Evolutionary conservation across 2,797 vertebrate species (phyloP).

Genomic region (Sciurus carolinensis): DNA sequence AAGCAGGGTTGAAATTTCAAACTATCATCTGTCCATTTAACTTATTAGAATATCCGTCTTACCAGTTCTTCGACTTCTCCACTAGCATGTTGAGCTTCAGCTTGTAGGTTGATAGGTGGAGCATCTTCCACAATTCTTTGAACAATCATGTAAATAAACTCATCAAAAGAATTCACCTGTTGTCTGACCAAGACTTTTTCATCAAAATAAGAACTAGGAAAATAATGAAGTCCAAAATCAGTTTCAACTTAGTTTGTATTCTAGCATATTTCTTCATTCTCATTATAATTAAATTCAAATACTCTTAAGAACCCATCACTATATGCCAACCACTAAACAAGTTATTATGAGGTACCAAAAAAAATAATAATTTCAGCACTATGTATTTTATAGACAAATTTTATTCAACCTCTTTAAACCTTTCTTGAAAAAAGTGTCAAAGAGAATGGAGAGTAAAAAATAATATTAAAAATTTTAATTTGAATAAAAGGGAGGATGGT

Average conservation of each 20-base stretch:
- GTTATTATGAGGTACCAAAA: neutral
- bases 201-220: constrained; percentile 97
- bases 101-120: constrained; percentile 98
- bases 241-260: constrained; percentile 31
- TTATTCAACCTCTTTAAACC: constrained; percentile 46
- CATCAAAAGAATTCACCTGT: constrained; percentile 98
- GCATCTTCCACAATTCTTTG: constrained; percentile 99
- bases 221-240: constrained; percentile 57
- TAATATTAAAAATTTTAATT: neutral
- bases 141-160: constrained; percentile 99
- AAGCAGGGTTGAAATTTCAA: neutral
- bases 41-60: constrained; percentile 83
- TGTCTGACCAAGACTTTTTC: constrained; percentile 99
- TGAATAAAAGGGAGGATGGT: neutral
- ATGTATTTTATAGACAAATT: neutral
- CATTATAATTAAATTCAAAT: constrained; percentile 44
- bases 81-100: constrained; percentile 98
- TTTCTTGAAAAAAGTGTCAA: neutral
- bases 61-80: constrained; percentile 99
- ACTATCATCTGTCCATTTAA: neutral
- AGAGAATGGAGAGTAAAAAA: neutral
- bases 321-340: constrained; percentile 1
- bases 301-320: neutral
- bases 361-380: neutral
- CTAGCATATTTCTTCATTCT: constrained; percentile 38